Conservation (phyloP, 2,113 vertebrate species). For the Fregata magnificens region DNA sequence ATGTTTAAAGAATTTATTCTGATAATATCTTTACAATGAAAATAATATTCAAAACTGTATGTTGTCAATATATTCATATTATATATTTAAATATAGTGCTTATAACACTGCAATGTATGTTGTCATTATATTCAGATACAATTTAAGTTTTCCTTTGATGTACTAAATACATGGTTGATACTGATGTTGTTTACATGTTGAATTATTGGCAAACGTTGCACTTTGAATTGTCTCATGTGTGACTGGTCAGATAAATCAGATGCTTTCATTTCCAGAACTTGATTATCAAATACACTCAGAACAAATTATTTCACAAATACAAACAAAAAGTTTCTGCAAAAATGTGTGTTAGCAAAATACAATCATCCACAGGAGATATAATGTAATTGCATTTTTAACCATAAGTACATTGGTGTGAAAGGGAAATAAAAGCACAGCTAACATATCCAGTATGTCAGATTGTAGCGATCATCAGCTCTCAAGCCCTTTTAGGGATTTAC, state of each 20-base stretch:
- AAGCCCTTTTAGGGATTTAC: neutral
- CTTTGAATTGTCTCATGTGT: neutral
- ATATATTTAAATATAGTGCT: neutral
- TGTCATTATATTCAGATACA: neutral
- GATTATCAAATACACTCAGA: neutral
- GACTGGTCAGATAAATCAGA: neutral
- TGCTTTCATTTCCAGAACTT: neutral
- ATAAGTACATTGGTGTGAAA: neutral
- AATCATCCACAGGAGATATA: neutral
- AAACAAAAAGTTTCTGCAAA: neutral
- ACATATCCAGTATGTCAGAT: neutral
- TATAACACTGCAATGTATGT: neutral
- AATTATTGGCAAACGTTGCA: neutral
- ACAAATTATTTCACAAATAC: neutral
- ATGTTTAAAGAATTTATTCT: neutral
- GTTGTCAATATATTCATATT: neutral
- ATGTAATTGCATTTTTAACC: neutral
- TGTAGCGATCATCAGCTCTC: fast-evolving
- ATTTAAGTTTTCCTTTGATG: neutral
- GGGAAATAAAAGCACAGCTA: neutral
- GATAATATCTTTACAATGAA: neutral
- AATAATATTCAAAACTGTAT: neutral
- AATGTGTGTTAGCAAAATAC: neutral
- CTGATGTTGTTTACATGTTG: neutral
- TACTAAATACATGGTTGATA: neutral